Evolutionary conservation across 1,140 invertebrate genomes (phyloP).

Genomic region (Brachionus manjavacas): DNA sequence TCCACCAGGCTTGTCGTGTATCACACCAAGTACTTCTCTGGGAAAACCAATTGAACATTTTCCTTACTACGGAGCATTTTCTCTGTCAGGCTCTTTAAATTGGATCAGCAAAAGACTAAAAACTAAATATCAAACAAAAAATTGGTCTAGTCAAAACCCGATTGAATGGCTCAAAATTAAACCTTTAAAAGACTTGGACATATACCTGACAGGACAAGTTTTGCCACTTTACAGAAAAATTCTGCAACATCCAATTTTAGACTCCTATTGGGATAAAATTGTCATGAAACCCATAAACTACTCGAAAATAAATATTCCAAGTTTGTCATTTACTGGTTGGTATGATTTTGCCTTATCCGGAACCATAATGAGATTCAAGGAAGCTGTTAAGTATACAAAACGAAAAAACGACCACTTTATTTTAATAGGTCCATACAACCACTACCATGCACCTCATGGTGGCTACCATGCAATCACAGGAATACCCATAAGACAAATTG

Average conservation of each 20-base stretch:
- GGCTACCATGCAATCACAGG: not conserved
- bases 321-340: constrained; percentile 20
- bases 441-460: constrained; percentile 7
- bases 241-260: not conserved
- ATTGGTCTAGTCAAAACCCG: not conserved
- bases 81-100: not conserved
- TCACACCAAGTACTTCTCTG: not conserved
- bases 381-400: not conserved
- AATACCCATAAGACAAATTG: not conserved
- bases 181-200: not conserved
- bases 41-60: not conserved
- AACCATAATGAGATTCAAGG: not conserved
- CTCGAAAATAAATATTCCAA: not conserved
- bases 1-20: not conserved
- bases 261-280: not conserved
- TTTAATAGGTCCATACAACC: not conserved
- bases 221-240: constrained; percentile 15
- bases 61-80: constrained; percentile 9
- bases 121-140: not conserved
- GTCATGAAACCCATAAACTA: not conserved
- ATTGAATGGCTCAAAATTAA: not conserved
- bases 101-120: not conserved
- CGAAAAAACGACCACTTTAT: not conserved
- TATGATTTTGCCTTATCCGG: not conserved
- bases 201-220: not conserved